phyloP scores from a whole-genome alignment of 23 tunicate species.

The Ascidia mentula region DNA sequence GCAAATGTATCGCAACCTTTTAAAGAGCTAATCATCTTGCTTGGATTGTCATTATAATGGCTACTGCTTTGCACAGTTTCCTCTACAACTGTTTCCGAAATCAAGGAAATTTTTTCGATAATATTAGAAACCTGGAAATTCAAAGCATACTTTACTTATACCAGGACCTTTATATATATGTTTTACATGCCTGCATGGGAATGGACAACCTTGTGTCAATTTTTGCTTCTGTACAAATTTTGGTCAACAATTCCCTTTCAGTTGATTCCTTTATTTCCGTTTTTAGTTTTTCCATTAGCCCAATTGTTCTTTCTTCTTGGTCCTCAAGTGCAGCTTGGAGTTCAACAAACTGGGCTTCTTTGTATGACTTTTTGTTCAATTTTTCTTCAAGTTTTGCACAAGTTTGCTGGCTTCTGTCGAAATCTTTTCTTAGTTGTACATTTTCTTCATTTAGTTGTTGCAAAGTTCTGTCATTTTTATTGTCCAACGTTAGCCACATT shows the following conservation, averaged over 20 bases:
- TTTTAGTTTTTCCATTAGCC: background rate
- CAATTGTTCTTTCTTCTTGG: constrained; percentile 6
- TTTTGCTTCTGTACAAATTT: background rate
- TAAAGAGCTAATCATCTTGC: background rate
- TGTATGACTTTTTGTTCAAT: background rate
- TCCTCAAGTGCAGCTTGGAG: constrained; percentile 13
- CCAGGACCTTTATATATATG: no score
- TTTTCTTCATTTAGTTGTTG: constrained; percentile 8
- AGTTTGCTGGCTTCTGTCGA: constrained; percentile 5
- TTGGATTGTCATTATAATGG: background rate
- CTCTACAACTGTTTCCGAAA: background rate
- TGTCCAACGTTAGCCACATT: background rate
- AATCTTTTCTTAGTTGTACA: background rate
- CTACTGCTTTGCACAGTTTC: background rate
- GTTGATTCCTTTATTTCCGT: background rate
- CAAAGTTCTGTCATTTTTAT: background rate
- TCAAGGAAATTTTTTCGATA: background rate
- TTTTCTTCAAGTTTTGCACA: constrained; percentile 21
- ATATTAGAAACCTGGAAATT: background rate
- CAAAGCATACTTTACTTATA: no score
- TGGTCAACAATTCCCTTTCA: background rate
- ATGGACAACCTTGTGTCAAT: no score
- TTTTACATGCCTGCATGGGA: no score
- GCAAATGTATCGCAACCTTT: no score
- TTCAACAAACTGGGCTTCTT: constrained; percentile 14